Conservation (phyloP, 92 coral and sea anemone genomes). For the Zoanthus solanderi region DNA sequence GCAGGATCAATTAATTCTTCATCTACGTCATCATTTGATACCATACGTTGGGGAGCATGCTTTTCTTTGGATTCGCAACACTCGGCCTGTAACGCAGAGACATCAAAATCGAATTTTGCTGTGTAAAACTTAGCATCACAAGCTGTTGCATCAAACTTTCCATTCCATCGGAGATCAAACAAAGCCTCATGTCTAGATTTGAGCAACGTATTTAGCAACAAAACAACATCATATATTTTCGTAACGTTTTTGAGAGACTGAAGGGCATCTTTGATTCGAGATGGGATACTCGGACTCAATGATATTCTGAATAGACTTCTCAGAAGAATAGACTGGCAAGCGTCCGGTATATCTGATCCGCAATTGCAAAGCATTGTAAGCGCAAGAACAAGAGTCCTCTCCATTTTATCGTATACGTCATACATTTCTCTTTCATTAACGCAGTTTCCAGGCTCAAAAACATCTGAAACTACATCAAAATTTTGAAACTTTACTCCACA, state of each 20-base stretch:
- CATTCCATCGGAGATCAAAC: conserved; percentile 76
- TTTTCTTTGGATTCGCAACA: background rate
- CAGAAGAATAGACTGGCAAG: conserved; percentile 59
- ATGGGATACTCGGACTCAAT: conserved; percentile 46
- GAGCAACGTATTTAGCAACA: conserved; percentile 61
- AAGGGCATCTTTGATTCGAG: conserved; percentile 64
- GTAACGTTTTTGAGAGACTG: conserved; percentile 55
- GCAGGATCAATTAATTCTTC: background rate
- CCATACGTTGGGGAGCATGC: background rate
- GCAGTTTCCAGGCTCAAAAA: background rate
- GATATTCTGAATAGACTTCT: conserved; percentile 39
- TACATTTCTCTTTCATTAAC: conserved; percentile 72
- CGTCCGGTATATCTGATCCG: conserved; percentile 73
- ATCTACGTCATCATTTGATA: conserved; percentile 1
- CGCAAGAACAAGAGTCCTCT: conserved; percentile 78
- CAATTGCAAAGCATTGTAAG: conserved; percentile 92
- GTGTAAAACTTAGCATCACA: conserved; percentile 48
- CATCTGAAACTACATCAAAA: conserved; percentile 70
- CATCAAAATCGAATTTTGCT: conserved; percentile 44
- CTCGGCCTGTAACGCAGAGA: conserved; percentile 34
- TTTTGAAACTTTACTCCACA: conserved; percentile 47
- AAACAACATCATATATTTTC: conserved; percentile 66
- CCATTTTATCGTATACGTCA: conserved; percentile 74
- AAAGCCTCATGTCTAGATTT: conserved; percentile 64
- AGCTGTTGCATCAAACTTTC: conserved; percentile 11